A percentile compares a stretch with the other conserved stretches of the same genome.
Conservation (phyloP, 2,797 vertebrate genomes). For the Apogon hyalosoma region DNA sequence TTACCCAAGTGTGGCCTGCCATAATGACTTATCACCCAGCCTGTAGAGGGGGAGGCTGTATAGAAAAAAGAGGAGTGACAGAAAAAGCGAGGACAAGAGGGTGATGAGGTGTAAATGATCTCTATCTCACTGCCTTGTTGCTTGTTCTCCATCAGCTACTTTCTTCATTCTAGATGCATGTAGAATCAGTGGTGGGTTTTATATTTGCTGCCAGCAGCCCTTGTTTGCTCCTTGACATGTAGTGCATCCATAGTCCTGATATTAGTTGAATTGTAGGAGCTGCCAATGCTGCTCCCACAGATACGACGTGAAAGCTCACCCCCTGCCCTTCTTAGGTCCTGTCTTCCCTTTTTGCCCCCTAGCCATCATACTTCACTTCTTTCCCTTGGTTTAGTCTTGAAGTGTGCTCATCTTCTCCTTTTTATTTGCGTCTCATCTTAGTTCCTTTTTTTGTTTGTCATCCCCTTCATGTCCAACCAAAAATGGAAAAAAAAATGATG, state of each 20-base stretch:
- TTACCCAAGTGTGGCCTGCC: constrained; percentile 63
- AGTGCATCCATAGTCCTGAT: neutral
- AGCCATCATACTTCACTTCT: constrained; percentile 2
- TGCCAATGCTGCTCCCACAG: constrained; percentile 20
- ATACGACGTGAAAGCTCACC: constrained; percentile 49
- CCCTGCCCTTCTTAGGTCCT: constrained; percentile 19
- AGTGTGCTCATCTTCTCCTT: neutral
- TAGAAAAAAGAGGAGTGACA: constrained; percentile 14
- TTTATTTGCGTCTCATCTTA: neutral
- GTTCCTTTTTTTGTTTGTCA: neutral
- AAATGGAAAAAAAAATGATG: too few species aligned
- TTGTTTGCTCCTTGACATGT: constrained; percentile 37
- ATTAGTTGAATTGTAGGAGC: constrained; percentile 43
- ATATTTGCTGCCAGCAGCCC: constrained; percentile 20
- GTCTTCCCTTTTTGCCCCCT: constrained; percentile 21
- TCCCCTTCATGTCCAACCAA: neutral
- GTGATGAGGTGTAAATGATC: constrained; percentile 69
- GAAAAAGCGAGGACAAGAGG: constrained; percentile 33
- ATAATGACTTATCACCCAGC: constrained; percentile 67
- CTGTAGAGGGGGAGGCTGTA: constrained; percentile 39
- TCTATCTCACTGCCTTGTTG: constrained; percentile 32
- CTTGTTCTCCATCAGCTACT: constrained; percentile 32
- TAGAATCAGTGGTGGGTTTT: constrained; percentile 13
- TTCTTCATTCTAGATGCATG: constrained; percentile 20
- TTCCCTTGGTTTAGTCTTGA: constrained; percentile 11